Evolutionary conservation across 2,888 invertebrate genomes (phyloP), one percentile per base, ranked within the genome.

Genomic region (Salpingus planirostris): DNA sequence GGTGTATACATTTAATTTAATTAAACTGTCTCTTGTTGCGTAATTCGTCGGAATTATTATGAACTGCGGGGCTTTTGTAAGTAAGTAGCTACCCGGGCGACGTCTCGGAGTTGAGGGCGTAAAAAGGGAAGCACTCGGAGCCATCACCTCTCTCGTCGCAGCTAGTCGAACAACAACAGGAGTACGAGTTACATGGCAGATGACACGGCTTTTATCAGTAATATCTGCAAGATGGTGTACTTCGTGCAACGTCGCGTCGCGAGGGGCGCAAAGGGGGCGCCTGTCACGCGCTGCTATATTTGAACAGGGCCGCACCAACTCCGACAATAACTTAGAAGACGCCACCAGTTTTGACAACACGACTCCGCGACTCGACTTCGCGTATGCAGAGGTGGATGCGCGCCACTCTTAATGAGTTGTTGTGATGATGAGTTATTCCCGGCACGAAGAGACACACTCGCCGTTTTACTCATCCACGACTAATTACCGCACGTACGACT

Each of bases 141-240:
- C n/a, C n/a, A n/a, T n/a, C n/a, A n/a, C n/a, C n/a, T n/a, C n/a
- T n/a, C n/a, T n/a, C n/a, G n/a, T n/a, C n/a, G n/a, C n/a, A n/a
- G n/a, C n/a, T n/a, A n/a, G n/a, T n/a, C n/a, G n/a, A n/a, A n/a
- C n/a, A n/a, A n/a, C n/a, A n/a, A n/a, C n/a, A n/a, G n/a, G 33
- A 27, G 28, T 31, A 24, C 21, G 26, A 32, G 32, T 32, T 28
- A 25, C 34, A 42, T 41, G 44, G 37, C 44, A 42, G 37, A 44
- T 42, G 44, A 44, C 40, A 42, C 35, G 33, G 39, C 33, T 31
- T 42, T 42, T 40, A 40, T 37, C 44, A 44, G 36, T 38, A 40
- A 42, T 44, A 44, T 40, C 40, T 36, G 33, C 31, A 33, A 39
- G 39, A 44, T 34, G 35, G 39, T 33, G 40, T 36, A 31, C n/a